Percentiles rank a stretch among this genome's conserved stretches.
These are phyloP conservation scores for Tauraco erythrolophus DNA, from an alignment of 2,113 vertebrate species.

Conservation along the genomic window DNA sequence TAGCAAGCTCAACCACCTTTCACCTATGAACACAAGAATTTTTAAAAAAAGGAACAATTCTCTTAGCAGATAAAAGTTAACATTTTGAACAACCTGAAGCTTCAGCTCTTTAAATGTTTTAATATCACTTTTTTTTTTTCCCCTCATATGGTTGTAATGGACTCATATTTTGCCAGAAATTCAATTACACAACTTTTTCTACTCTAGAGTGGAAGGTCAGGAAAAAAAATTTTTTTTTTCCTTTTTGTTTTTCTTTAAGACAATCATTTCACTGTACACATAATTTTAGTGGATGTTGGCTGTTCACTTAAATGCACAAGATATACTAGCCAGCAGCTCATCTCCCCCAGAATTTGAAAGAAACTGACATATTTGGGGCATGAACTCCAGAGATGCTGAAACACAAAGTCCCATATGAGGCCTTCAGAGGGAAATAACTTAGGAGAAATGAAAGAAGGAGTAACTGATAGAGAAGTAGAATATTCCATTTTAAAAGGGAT, in stretches of 20 bases:
- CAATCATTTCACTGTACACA: background rate
- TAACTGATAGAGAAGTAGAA: background rate
- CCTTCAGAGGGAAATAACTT: background rate
- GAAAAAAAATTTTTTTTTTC: background rate
- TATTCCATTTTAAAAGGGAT: background rate
- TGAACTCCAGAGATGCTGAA: background rate
- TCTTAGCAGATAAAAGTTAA: background rate
- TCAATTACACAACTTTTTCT: background rate
- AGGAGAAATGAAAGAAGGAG: background rate
- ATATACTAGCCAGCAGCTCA: background rate
- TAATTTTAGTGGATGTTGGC: background rate
- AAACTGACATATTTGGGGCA: constrained; percentile 30
- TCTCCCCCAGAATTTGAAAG: background rate
- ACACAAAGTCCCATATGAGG: background rate
- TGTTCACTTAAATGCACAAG: background rate
- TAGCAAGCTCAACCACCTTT: too few species aligned
- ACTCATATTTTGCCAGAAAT: background rate
- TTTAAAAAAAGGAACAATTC: accelerated
- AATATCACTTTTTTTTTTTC: background rate
- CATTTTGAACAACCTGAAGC: background rate
- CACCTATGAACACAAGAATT: too few species aligned
- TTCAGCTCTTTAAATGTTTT: background rate
- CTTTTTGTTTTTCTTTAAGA: background rate
- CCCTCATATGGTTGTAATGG: background rate
- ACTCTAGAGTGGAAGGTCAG: background rate